These are phyloP conservation scores for Elymnias hypermnestra DNA, from an alignment of 1,140 invertebrate species.

Conservation along the genomic window DNA sequence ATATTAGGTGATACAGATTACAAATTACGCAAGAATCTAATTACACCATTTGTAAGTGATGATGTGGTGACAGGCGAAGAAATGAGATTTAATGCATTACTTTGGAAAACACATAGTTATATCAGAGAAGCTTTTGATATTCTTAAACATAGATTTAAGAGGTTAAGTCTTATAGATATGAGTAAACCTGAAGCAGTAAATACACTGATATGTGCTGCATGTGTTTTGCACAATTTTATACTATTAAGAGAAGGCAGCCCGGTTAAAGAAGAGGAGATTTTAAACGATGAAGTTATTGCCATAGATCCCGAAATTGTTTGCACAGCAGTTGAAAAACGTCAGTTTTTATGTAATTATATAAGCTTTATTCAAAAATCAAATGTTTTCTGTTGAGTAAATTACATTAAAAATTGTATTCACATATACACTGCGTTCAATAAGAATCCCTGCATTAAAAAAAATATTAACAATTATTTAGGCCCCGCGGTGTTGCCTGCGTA, in stretches of 20 bases:
- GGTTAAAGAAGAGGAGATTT: conserved; percentile 49
- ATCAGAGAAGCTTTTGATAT: conserved; percentile 60
- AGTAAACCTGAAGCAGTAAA: conserved; percentile 40
- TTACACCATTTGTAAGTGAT: conserved; percentile 58
- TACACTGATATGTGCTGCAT: conserved; percentile 46
- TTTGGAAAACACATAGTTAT: conserved; percentile 51
- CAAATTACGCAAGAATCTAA: conserved; percentile 54
- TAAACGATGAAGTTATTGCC: conserved; percentile 48
- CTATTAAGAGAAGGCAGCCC: conserved; percentile 54
- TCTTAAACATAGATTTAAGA: conserved; percentile 52
- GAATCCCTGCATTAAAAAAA: no score
- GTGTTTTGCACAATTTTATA: conserved; percentile 64
- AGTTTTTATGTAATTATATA: conserved; percentile 68
- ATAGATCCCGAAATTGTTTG: conserved; percentile 55
- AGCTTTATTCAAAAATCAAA: conserved; percentile 43
- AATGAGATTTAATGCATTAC: conserved; percentile 64
- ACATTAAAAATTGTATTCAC: neutral
- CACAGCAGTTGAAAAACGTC: conserved; percentile 53
- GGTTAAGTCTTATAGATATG: conserved; percentile 54
- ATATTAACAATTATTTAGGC: no score
- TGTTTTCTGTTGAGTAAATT: neutral
- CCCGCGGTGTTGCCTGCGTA: no score
- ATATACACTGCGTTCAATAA: no score
- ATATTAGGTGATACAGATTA: conserved; percentile 58
- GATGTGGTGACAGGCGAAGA: conserved; percentile 56